Conservation (phyloP, 1,140 invertebrate species). For the Monomorium pharaonis region DNA sequence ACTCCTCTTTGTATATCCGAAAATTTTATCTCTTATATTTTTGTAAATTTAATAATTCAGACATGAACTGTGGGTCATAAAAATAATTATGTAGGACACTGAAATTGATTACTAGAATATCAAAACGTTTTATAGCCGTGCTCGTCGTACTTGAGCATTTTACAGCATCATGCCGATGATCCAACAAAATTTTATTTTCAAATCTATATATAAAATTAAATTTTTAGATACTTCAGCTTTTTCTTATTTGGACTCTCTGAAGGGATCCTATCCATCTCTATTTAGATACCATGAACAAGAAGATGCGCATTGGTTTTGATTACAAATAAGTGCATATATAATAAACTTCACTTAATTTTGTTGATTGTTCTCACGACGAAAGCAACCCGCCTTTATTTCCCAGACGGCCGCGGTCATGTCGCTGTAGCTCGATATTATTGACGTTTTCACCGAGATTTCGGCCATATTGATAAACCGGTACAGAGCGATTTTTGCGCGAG, state of each 20-base stretch:
- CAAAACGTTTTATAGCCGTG: too few relatives aligned
- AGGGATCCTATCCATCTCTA: neutral
- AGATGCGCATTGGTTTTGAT: neutral
- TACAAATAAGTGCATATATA: neutral
- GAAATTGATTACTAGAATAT: too few relatives aligned
- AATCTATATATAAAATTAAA: too few relatives aligned
- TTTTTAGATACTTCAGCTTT: neutral
- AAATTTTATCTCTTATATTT: neutral
- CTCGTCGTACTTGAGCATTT: too few relatives aligned
- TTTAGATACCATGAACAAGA: neutral
- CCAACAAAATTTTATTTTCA: too few relatives aligned
- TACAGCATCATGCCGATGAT: too few relatives aligned
- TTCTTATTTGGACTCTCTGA: neutral
- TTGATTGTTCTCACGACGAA: neutral
- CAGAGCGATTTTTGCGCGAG: slow-evolving; percentile 10
- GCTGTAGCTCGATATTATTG: slow-evolving; percentile 34
- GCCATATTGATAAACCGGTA: slow-evolving; percentile 32
- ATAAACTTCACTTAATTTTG: neutral
- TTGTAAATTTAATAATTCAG: neutral
- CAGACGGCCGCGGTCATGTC: neutral
- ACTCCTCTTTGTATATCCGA: neutral
- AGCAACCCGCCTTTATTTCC: slow-evolving; percentile 21
- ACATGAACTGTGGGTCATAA: too few relatives aligned
- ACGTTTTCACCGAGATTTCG: slow-evolving; percentile 29
- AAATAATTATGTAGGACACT: too few relatives aligned